phyloP scores from a whole-genome alignment of 2,113 vertebrate species.

The Podarcis muralis region DNA sequence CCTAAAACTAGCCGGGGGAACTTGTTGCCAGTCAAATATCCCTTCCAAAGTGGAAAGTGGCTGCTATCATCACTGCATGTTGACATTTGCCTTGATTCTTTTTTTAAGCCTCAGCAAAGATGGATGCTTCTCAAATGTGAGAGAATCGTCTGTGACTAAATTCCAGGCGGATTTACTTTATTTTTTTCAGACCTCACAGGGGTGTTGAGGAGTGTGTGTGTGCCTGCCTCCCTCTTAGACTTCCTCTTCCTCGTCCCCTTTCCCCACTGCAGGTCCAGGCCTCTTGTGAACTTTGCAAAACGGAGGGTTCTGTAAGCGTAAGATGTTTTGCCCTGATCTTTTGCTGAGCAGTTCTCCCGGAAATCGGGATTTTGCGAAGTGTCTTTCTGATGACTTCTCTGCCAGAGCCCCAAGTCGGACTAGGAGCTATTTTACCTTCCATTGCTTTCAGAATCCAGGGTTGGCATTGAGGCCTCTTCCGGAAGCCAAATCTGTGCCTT shows the following conservation, averaged over 20 bases:
- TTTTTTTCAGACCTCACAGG: background rate
- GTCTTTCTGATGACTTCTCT: background rate
- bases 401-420: too few relatives aligned
- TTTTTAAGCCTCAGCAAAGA: background rate
- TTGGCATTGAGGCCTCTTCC: background rate
- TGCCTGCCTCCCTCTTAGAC: background rate
- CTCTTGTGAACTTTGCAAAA: background rate
- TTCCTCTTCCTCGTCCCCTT: background rate
- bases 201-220: too few relatives aligned
- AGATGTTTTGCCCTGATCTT: background rate
- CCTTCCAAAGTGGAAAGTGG: too few relatives aligned
- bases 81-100: background rate
- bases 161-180: background rate
- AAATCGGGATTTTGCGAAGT: too few relatives aligned
- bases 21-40: too few relatives aligned
- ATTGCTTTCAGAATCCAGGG: background rate
- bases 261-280: too few relatives aligned
- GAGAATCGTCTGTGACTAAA: background rate
- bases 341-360: background rate
- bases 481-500: background rate
- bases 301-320: too few relatives aligned
- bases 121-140: background rate
- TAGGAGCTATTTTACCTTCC: too few relatives aligned
- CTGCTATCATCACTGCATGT: background rate
- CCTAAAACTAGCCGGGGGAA: too few relatives aligned